Evolutionary conservation across 2,113 vertebrate genomes (phyloP), one percentile per base, ranked within the genome.

Genomic region (Tragelaphus buxtoni): DNA sequence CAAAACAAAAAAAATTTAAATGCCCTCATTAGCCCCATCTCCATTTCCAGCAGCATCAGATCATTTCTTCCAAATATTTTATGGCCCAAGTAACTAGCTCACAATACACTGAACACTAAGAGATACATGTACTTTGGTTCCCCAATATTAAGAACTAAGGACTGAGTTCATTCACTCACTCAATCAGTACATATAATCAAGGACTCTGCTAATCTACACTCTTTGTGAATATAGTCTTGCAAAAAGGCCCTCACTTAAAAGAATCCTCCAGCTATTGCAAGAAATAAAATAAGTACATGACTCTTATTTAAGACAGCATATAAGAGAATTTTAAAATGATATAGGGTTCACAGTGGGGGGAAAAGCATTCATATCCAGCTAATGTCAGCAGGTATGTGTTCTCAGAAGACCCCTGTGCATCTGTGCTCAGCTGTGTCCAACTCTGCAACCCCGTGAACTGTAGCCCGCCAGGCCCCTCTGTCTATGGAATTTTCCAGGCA

Each of bases 1-100:
- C 61, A 96, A 96, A 63, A 96, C 93, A 96, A 95, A 93, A 56
- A 22, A 69, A 28, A 55, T 55, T 95, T 98, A 97, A 97, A 95
- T 97, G 96, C 92, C 84, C 97, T 97, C 84, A 92, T 97, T 98
- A 93, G n/a, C 61, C 84, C 30, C 9, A 53, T 69, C 45, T 77
- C 35, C 53, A 95, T 95, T 95, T 96, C 72, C 53, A 97, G 18
- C 53, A 82, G 42, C 86, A 65, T 53, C 72, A 79, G 18, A 63
- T 28, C 28, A 42, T 83, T 77, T 91, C 61, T 93, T 82, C 60
- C 26, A 91, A 93, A 95, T 45, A n/a, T 92, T n/a, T 65, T 45
- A 28, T 7, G 88, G 69, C 24, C 24, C 39, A 85, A 94, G 12
- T 39, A 35, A 74, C 20, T 42, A 5, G 51, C 4, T 83, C 81